phyloP scores from a whole-genome alignment of 2,888 invertebrate species.

The Boloria euphrosyne region DNA sequence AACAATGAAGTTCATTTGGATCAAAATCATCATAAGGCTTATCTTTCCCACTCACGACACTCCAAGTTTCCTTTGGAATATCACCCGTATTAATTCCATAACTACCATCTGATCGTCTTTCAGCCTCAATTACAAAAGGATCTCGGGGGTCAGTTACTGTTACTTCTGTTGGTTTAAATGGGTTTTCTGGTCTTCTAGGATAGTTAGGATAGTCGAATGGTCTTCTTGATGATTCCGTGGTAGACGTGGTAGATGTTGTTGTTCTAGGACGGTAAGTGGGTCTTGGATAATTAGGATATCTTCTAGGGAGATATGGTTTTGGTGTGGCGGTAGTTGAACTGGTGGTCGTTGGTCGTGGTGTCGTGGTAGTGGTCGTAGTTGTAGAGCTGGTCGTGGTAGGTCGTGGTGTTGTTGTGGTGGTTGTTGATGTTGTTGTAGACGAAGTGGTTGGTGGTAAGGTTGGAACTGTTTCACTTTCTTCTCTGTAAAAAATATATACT shows the following conservation, averaged over 20 bases:
- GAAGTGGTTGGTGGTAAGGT: slow-evolving; percentile 30
- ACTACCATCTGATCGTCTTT: slow-evolving; percentile 50
- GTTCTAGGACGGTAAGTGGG: slow-evolving; percentile 38
- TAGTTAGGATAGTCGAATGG: slow-evolving; percentile 41
- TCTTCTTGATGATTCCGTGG: slow-evolving; percentile 41
- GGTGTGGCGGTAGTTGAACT: slow-evolving; percentile 45
- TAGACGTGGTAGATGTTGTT: slow-evolving; percentile 30
- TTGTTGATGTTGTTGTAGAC: slow-evolving; percentile 36
- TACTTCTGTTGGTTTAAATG: slow-evolving; percentile 45
- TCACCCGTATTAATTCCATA: slow-evolving; percentile 52
- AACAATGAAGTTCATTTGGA: slow-evolving; percentile 65
- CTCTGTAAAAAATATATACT: slow-evolving; percentile 18
- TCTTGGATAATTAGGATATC: slow-evolving; percentile 45
- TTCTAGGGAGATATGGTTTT: slow-evolving; percentile 39
- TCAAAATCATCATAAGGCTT: slow-evolving; percentile 52
- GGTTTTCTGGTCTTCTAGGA: slow-evolving; percentile 42
- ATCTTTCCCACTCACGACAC: slow-evolving; percentile 51
- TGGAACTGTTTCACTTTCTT: slow-evolving; percentile 24
- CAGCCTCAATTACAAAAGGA: slow-evolving; percentile 48
- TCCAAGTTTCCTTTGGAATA: slow-evolving; percentile 59
- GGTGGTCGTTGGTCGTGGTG: slow-evolving; percentile 41
- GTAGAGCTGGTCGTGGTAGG: slow-evolving; percentile 42
- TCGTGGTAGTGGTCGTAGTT: slow-evolving; percentile 42
- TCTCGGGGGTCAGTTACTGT: slow-evolving; percentile 45
- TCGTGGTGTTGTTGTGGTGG: slow-evolving; percentile 29